Percentiles rank a stretch among this genome's conserved stretches.
Evolutionary conservation across 2,113 vertebrate genomes (phyloP).

Genomic region (Bubalus kerabau): DNA sequence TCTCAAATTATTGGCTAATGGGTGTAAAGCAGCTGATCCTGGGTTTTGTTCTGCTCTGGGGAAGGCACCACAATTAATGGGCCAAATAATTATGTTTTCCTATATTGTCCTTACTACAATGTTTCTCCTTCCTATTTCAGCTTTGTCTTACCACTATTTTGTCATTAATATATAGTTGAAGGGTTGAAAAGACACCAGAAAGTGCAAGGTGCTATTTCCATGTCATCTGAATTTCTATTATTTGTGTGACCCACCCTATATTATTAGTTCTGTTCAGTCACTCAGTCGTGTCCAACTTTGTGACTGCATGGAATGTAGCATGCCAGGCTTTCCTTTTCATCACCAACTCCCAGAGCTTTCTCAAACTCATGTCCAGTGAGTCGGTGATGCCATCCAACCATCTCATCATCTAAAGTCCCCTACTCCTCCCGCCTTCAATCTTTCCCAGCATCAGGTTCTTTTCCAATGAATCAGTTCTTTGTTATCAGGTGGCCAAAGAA

Average conservation of each 20-base stretch:
- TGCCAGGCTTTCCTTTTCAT: neutral
- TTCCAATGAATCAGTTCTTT: neutral
- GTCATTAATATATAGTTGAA: neutral
- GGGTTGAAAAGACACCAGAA: neutral
- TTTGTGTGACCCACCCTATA: neutral
- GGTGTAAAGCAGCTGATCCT: neutral
- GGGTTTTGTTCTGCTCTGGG: neutral
- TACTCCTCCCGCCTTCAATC: fast-evolving
- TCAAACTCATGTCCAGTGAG: neutral
- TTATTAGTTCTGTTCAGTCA: neutral
- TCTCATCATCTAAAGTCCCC: neutral
- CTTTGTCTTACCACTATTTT: neutral
- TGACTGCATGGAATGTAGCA: neutral
- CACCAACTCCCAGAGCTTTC: neutral
- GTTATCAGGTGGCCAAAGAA: neutral
- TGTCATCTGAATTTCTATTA: neutral
- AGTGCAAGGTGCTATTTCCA: neutral
- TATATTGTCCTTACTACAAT: neutral
- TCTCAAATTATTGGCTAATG: neutral
- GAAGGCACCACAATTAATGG: neutral
- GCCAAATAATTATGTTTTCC: neutral
- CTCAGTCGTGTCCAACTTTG: neutral
- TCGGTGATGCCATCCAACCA: neutral
- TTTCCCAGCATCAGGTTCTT: neutral
- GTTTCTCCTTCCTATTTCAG: neutral